Evolutionary conservation across 2,888 invertebrate genomes (phyloP).

Genomic region (Monochamus alternatus): DNA sequence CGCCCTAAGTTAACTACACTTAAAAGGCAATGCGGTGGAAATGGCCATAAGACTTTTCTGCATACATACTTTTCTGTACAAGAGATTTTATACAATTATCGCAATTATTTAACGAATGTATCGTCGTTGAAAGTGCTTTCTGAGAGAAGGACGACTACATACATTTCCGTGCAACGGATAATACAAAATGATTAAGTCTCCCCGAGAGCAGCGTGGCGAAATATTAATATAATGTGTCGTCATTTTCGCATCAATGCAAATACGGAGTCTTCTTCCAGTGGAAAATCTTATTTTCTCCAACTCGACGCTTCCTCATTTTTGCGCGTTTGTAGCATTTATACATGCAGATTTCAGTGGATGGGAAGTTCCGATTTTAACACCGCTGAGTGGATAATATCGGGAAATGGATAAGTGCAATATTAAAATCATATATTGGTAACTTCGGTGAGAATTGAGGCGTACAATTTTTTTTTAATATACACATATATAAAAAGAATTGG

Average conservation of each 20-base stretch:
- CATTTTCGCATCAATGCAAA: constrained; percentile 31
- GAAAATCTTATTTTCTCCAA: constrained; percentile 29
- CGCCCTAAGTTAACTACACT: too few species aligned
- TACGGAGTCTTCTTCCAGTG: constrained; percentile 14
- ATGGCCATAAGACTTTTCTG: too few species aligned
- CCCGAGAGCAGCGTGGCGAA: not conserved
- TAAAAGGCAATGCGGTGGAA: too few species aligned
- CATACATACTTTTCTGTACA: too few species aligned
- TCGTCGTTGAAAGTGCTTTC: too few species aligned
- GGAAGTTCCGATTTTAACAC: constrained; percentile 2
- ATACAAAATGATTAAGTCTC: constrained; percentile 16
- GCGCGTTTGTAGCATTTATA: constrained; percentile 29
- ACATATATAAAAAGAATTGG: too few species aligned
- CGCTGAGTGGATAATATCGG: constrained; percentile 1
- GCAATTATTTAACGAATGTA: too few species aligned
- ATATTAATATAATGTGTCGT: constrained; percentile 32
- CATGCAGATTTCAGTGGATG: constrained; percentile 16
- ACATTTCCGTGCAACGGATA: not conserved
- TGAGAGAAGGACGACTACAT: too few species aligned
- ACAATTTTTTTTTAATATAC: too few species aligned
- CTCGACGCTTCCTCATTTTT: constrained; percentile 22
- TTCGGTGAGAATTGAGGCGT: too few species aligned
- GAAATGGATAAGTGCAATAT: not conserved
- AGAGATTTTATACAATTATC: too few species aligned
- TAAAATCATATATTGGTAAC: too few species aligned